These are phyloP conservation scores for Synanthedon formicaeformis DNA, from an alignment of 2,888 invertebrate species.

Conservation along the genomic window DNA sequence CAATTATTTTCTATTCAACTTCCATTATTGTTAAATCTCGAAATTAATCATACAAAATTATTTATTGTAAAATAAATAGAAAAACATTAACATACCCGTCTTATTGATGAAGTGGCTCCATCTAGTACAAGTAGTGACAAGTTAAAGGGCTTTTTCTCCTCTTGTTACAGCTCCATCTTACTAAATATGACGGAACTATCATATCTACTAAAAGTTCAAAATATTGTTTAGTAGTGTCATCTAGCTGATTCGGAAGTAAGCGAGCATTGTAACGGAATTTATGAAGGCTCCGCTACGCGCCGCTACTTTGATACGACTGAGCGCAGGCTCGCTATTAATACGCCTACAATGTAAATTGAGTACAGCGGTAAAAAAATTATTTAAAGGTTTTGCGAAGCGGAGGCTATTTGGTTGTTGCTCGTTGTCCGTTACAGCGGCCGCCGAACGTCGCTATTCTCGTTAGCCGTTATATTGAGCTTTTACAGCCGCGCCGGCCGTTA, in stretches of 20 bases:
- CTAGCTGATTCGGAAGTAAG: constrained; percentile 20
- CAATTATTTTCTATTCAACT: too few relatives aligned
- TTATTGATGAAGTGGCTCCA: constrained; percentile 32
- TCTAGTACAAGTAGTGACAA: constrained; percentile 17
- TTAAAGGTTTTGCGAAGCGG: constrained; percentile 26
- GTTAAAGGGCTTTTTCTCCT: neutral
- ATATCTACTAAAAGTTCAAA: constrained; percentile 6
- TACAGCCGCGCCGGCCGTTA: constrained; percentile 15
- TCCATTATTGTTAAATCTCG: too few relatives aligned
- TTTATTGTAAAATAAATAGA: too few relatives aligned
- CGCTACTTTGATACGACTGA: constrained; percentile 42
- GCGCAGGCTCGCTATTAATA: constrained; percentile 33
- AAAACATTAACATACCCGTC: constrained; percentile 10
- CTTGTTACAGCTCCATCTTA: constrained; percentile 37
- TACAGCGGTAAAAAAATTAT: constrained; percentile 22
- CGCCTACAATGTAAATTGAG: constrained; percentile 26
- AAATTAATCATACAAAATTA: too few relatives aligned
- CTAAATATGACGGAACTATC: constrained; percentile 23
- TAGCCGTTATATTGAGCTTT: constrained; percentile 34
- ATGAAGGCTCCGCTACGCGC: constrained; percentile 45
- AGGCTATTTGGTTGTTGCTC: constrained; percentile 19
- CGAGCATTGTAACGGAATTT: constrained; percentile 13
- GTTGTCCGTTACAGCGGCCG: constrained; percentile 29
- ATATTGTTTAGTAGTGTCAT: constrained; percentile 32
- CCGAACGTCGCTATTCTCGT: constrained; percentile 50